Percentiles rank a stretch among this genome's conserved stretches.
Conservation (phyloP, 2,888 invertebrate genomes). For the Apamea sordens region DNA sequence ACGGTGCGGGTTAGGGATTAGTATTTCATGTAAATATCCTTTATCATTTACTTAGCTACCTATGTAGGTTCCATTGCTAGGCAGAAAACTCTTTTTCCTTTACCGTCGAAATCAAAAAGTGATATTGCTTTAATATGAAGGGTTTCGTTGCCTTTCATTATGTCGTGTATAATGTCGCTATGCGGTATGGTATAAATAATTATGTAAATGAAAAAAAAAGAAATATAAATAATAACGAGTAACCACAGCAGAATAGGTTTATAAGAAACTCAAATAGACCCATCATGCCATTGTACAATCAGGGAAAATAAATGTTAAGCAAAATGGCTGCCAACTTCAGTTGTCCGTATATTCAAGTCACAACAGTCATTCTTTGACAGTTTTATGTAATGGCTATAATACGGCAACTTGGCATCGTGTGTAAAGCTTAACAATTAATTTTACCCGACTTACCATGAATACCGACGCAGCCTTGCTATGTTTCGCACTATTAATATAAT, state of each 20-base stretch:
- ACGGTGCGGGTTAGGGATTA: neutral
- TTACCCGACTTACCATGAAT: neutral
- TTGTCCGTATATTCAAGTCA: neutral
- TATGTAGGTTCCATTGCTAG: neutral
- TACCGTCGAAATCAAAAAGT: neutral
- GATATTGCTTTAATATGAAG: neutral
- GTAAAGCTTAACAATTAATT: neutral
- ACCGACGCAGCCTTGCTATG: slow-evolving; percentile 35
- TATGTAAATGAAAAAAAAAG: neutral
- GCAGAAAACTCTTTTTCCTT: neutral
- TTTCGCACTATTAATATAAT: slow-evolving; percentile 53
- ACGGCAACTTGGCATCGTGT: neutral
- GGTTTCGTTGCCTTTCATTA: neutral
- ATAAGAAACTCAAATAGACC: neutral
- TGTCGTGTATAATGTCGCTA: neutral
- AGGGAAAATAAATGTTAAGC: neutral
- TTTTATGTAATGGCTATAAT: neutral
- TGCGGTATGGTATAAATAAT: neutral
- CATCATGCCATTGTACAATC: neutral
- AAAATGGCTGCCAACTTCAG: neutral
- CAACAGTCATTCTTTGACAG: neutral
- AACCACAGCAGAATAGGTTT: slow-evolving; percentile 9
- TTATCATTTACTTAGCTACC: neutral
- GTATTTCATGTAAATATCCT: neutral
- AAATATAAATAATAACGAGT: neutral